Conservation (phyloP, 2,113 vertebrate genomes). For the Psittacara wagleri region DNA sequence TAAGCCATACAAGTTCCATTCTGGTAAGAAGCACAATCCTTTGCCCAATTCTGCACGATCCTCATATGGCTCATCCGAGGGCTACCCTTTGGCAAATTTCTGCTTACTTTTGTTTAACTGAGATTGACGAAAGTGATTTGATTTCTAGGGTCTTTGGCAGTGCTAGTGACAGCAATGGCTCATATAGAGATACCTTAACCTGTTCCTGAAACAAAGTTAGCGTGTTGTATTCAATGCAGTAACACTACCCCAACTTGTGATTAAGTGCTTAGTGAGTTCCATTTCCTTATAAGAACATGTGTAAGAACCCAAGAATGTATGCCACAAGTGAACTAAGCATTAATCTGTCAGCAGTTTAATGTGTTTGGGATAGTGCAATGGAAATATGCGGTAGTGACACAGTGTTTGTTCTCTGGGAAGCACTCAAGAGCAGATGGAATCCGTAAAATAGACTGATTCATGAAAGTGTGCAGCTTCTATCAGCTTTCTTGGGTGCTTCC, state of each 20-base stretch:
- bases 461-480: not conserved
- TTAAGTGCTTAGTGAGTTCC: constrained; percentile 50
- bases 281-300: constrained; percentile 74
- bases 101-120: constrained; percentile 35
- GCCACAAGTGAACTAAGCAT: constrained; percentile 59
- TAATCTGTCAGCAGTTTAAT: constrained; percentile 71
- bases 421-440: constrained; percentile 60
- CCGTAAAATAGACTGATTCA: constrained; percentile 35
- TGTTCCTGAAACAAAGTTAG: constrained; percentile 18
- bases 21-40: not conserved
- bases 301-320: constrained; percentile 61
- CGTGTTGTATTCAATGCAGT: constrained; percentile 8
- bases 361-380: constrained; percentile 62
- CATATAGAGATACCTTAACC: constrained; percentile 16
- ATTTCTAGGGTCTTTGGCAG: constrained; percentile 19
- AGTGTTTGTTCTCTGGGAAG: constrained; percentile 59
- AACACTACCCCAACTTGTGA: constrained; percentile 9
- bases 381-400: constrained; percentile 41
- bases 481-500: constrained; percentile 10
- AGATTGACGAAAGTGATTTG: constrained; percentile 20
- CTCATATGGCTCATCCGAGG: not conserved
- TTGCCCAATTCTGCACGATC: not conserved
- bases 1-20: not conserved
- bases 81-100: not conserved
- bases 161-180: not conserved